phyloP scores from a whole-genome alignment of 2,888 invertebrate genomes.

The Uloborus plumipes region DNA sequence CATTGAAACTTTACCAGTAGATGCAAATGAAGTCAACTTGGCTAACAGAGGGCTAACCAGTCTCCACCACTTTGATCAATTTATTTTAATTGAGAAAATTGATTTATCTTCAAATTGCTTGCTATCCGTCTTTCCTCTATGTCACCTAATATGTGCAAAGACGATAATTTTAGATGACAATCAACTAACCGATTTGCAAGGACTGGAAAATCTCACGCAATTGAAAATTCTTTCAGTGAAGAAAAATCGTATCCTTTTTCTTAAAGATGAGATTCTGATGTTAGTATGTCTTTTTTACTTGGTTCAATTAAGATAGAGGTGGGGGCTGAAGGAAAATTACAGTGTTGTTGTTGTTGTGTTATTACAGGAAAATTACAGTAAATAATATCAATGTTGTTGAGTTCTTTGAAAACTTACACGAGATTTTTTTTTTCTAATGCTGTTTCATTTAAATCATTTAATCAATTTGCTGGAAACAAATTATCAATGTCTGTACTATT shows the following conservation, averaged over 20 bases:
- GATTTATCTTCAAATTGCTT: slow-evolving; percentile 61
- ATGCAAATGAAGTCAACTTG: slow-evolving; percentile 34
- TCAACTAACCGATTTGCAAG: slow-evolving; percentile 45
- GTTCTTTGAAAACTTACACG: too few relatives aligned
- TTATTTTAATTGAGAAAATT: slow-evolving; percentile 58
- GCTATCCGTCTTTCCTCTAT: slow-evolving; percentile 47
- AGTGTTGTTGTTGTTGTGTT: too few relatives aligned
- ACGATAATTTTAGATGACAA: slow-evolving; percentile 63
- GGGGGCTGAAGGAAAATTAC: too few relatives aligned
- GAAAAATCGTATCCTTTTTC: slow-evolving; percentile 66
- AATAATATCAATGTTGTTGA: too few relatives aligned
- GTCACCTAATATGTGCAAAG: slow-evolving; percentile 55
- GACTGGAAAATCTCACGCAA: slow-evolving; percentile 39
- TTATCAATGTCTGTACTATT: too few relatives aligned
- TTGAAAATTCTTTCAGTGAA: slow-evolving; percentile 59
- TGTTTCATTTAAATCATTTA: too few relatives aligned
- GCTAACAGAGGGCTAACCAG: slow-evolving; percentile 50
- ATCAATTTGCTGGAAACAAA: too few relatives aligned
- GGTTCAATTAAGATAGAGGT: too few relatives aligned
- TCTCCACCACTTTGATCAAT: slow-evolving; percentile 59
- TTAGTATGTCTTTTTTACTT: too few relatives aligned
- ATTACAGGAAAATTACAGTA: too few relatives aligned
- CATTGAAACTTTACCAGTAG: slow-evolving; percentile 43
- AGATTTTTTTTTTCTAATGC: too few relatives aligned
- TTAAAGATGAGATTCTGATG: neutral